These are phyloP conservation scores for Cephalopterus ornatus DNA, from an alignment of 2,113 vertebrate species.

Conservation along the genomic window DNA sequence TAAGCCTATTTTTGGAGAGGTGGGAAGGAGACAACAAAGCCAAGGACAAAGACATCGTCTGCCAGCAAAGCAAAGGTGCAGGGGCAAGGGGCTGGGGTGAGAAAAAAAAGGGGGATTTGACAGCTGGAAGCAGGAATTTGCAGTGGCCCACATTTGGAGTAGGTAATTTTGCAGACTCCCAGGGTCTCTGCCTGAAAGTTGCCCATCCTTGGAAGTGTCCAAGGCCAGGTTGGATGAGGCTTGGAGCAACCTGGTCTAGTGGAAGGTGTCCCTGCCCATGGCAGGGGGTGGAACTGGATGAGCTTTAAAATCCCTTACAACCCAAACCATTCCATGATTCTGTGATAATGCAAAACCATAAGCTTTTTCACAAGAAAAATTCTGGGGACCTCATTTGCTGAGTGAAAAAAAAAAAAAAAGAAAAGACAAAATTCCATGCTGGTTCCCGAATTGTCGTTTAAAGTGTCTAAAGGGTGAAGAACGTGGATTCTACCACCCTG, in stretches of 20 bases:
- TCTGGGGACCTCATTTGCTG: not conserved
- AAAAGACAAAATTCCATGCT: not conserved
- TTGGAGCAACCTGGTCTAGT: not conserved
- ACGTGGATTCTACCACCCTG: not conserved
- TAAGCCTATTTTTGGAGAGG: not conserved
- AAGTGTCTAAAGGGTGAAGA: not conserved
- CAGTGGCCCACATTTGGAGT: rapidly evolving
- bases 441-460: not conserved
- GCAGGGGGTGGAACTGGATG: not conserved
- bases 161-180: not conserved
- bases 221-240: not conserved
- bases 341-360: not conserved
- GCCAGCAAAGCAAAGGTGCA: not conserved
- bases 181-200: not conserved
- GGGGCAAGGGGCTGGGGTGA: not conserved
- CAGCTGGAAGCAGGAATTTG: not conserved
- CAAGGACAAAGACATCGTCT: not conserved
- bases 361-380: not conserved
- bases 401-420: not conserved
- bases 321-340: not conserved
- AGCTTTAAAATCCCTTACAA: not conserved
- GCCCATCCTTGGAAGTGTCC: not conserved
- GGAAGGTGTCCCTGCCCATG: not conserved
- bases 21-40: not conserved
- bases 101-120: not conserved